Base-by-base conservation (phyloP, 2,888 invertebrate species). In the Vanessa cardui region DNA sequence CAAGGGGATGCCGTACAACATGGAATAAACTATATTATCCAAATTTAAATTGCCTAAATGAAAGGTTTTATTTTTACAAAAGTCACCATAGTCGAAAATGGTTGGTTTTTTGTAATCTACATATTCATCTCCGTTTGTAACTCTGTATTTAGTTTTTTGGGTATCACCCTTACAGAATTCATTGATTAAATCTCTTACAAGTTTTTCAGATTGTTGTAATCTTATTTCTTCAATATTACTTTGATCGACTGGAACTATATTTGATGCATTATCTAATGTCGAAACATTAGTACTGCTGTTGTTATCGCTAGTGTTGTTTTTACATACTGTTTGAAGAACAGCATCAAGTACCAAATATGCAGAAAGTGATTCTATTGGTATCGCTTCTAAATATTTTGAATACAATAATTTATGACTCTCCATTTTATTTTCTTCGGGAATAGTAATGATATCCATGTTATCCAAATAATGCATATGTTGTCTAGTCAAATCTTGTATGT, bases 401-500 rank as follows among this genome's bases (percentile, higher is more conserved):
- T 88, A 90, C 68, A 76, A 73, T n/a, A 72, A 74, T 39, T 72
- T 72, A 66, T 71, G 78, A 31, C 66, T 69, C 9, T 78, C 71
- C 18, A 83, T 76, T n/a, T 66, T 61, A 31, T 58, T 49, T 21
- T 80, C 80, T 58, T 80, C 70, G 3, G 89, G 86, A 68, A 92
- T 82, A 59, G 79, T 69, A 54, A 88, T 81, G 56, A 89, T 82
- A 70, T 87, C 83, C 87, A 94, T 92, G 73, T 90, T 92, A 15
- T 87, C 80, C 67, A 94, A 79, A 77, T 92, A 94, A 74, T 89
- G 83, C 5, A 59, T 52, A 76, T 94, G 93, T 73, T 93, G 93
- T 68, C 92, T 80, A 7, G 84, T 83, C 58, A 94, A 83, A 74
- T 94, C 94, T 77, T 93, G 91, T 52, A 94, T 80, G 76, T 94